Base-by-base conservation (phyloP, 23 tunicate genomes). In the Trididemnum miniatum region DNA sequence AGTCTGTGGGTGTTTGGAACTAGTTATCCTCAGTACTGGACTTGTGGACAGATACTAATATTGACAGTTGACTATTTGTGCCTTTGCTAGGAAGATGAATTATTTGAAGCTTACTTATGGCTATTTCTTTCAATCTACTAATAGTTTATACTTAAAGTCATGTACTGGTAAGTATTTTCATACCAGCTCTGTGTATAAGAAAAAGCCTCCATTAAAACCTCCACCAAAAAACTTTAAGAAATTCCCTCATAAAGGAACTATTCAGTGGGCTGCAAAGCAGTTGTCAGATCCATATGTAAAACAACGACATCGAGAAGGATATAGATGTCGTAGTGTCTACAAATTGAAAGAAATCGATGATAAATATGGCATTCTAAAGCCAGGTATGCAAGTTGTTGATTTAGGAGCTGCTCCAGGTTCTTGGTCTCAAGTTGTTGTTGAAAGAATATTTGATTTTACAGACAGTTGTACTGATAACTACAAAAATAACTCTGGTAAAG, bases 391-490 rank as follows among this genome's bases (percentile, higher is more conserved):
- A 18, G 86, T 93, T 0, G 38, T 93, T 31, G 98, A 93, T 35
- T 57, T 93, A 0, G 98, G 98, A 22, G 87, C 91, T 35, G 88
- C 98, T 1, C 98, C 98, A 38, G 98, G 98, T n/a, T 93, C 98
- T 4, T 93, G 98, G 98, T 93, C 85, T 35, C 98, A 93, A 81
- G 98, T 84, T 18, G 91, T 88, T 35, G 72, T 76, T 35, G 90
- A 85, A 59, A 71, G 64, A 51, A 60, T 88, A 0, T 71, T 71
- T 35, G 2, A 15, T 4, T 30, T 26, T 15, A 28, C 35, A 20
- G 59, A 37, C 38, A 28, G 25, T 20, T 9, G 28, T 9, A 37
- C 28, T 26, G 5, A n/a, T 71, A 28, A 71, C 3, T 7, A 9
- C 2, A 23, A 37, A 74, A 49, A 74, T 39, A 24, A 37, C 2